Percentiles rank a stretch among this genome's conserved stretches.
These are phyloP conservation scores for Lepeophtheirus salmonis DNA, from an alignment of 1,140 invertebrate species.

Conservation along the genomic window DNA sequence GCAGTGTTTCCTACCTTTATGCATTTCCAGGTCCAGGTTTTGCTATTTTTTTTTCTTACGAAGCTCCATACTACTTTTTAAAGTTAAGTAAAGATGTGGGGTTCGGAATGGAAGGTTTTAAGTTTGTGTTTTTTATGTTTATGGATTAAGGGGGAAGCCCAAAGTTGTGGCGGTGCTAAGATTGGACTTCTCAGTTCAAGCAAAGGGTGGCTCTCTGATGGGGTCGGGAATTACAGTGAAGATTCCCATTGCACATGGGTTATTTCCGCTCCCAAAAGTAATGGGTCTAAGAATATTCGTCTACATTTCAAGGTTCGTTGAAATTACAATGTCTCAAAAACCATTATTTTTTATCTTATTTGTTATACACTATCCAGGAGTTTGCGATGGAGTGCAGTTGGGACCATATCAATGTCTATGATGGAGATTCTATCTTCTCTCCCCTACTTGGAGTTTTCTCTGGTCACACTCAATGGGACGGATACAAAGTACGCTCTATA, in stretches of 20 bases:
- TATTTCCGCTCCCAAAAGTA: constrained; percentile 39
- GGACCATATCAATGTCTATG: constrained; percentile 93
- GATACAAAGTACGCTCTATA: constrained; percentile 48
- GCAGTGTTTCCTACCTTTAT: no score
- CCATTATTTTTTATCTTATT: no score
- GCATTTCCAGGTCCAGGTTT: no score
- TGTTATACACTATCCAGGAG: no score
- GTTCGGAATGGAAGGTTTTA: no score
- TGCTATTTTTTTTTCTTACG: no score
- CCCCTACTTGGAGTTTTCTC: constrained; percentile 34
- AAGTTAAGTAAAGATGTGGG: no score
- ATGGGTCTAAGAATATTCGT: constrained; percentile 36
- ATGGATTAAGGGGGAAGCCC: no score
- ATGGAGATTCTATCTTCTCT: constrained; percentile 60
- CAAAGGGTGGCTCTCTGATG: constrained; percentile 72
- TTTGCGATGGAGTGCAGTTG: constrained; percentile 94
- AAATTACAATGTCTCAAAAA: not conserved
- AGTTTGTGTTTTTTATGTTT: no score
- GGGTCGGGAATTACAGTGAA: constrained; percentile 75
- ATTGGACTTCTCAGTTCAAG: no score
- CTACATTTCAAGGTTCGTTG: constrained; percentile 65
- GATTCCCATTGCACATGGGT: constrained; percentile 91
- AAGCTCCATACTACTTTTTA: no score
- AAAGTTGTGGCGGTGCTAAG: no score
- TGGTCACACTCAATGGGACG: constrained; percentile 61